Base-by-base conservation (phyloP, 2,113 vertebrate genomes). In the Tringa solitaria region DNA sequence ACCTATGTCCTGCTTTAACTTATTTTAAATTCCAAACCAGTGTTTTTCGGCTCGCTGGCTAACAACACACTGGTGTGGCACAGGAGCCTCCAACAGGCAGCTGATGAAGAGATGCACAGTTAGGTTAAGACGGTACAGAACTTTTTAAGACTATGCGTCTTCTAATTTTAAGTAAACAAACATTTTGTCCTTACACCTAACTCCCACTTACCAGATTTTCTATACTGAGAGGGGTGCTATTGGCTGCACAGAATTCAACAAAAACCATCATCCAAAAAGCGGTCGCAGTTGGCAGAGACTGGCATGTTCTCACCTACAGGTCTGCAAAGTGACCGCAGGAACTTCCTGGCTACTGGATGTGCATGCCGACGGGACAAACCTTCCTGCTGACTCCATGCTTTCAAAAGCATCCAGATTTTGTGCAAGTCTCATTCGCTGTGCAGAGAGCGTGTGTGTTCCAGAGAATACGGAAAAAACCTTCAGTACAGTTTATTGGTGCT, bases 141-240 rank as follows among this genome's bases (percentile, higher is more conserved):
- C 91, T 96, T 89, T 87, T 86, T 78, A 97, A 90, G 85, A 82
- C 63, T n/a, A 20, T 93, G 67, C 39, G 45, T 95, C 95, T 96
- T 96, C 96, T 95, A 91, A 81, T 95, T 87, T 96, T 96, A 95
- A 97, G 70, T 96, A 95, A 97, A 96, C 87, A 96, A 86, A 96
- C 89, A 93, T 64, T 93, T 91, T 96, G 89, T 97, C 88, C 87
- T 97, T 94, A 94, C 85, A 93, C 91, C 92, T 96, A 90, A 95
- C 97, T 97, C 97, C 98, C 97, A 97, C 97, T 94, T 94, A 82
- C 84, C 95, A 96, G 93, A 96, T 96, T 94, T 93, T 93, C 94
- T 95, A 82, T 90, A 85, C 69, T 82, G 53, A 93, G 94, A 95
- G 59, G 57, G 57, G 77, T 95, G 92, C 84, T 46, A 61, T 17